Percentiles rank a stretch among this genome's conserved stretches.
These are phyloP conservation scores for Streblospio benedicti DNA, from an alignment of 1,140 invertebrate genomes.

Conservation along the genomic window DNA sequence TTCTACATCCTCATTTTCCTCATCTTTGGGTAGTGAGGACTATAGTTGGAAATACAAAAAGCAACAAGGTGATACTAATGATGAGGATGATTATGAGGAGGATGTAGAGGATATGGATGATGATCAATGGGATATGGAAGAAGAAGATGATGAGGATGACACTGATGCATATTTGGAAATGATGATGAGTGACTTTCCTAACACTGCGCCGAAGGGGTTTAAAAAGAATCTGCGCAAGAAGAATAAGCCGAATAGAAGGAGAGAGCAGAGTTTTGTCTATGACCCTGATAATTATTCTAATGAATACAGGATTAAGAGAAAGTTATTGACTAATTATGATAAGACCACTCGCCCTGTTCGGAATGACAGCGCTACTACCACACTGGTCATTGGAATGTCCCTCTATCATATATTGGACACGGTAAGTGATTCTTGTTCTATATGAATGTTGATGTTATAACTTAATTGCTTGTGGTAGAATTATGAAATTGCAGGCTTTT, in stretches of 20 bases:
- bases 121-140: background rate
- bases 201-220: background rate
- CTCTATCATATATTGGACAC: slow-evolving; percentile 24
- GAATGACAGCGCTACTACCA: slow-evolving; percentile 13
- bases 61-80: background rate
- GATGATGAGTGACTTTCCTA: background rate
- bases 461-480: too few species aligned
- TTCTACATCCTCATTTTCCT: too few species aligned
- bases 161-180: background rate
- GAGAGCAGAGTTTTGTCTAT: background rate
- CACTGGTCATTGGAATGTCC: slow-evolving; percentile 17
- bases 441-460: too few species aligned
- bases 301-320: slow-evolving; percentile 14
- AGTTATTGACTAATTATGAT: slow-evolving; percentile 17
- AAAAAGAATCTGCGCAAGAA: background rate
- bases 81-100: background rate
- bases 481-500: too few species aligned
- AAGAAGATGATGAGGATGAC: slow-evolving; percentile 3
- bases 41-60: background rate
- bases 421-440: too few species aligned
- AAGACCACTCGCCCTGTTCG: slow-evolving; percentile 18
- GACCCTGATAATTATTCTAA: background rate
- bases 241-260: background rate
- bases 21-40: too few species aligned
- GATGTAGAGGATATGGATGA: background rate